Percentiles rank a stretch among this genome's conserved stretches.
Evolutionary conservation across 1,140 invertebrate genomes (phyloP).

Genomic region (Chionoecetes opilio): DNA sequence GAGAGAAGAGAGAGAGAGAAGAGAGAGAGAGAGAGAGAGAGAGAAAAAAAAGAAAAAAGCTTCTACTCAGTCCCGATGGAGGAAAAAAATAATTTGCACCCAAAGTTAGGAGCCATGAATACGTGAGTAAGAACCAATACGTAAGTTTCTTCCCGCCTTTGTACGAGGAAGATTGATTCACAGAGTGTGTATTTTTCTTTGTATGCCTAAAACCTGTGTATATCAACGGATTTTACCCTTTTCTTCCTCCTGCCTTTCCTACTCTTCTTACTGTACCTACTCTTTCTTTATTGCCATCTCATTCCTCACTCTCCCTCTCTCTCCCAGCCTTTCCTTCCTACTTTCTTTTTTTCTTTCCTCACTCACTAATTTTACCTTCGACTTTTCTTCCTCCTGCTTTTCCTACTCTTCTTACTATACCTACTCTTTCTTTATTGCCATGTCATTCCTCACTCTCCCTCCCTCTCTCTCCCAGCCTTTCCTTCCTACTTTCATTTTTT

Average conservation of each 20-base stretch:
- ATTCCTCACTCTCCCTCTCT: too few species aligned
- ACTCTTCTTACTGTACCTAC: not conserved
- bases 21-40: not conserved
- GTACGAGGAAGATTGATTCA: too few species aligned
- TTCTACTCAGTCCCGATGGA: not conserved
- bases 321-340: too few species aligned
- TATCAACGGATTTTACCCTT: too few species aligned
- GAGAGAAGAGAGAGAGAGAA: not conserved
- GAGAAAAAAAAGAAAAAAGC: not conserved
- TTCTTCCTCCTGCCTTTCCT: not conserved
- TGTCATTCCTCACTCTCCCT: not conserved
- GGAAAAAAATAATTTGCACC: not conserved
- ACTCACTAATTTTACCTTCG: too few species aligned
- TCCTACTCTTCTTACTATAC: not conserved
- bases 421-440: not conserved
- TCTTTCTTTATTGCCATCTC: too few species aligned
- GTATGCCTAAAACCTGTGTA: constrained; percentile 41
- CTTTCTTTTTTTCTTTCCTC: too few species aligned
- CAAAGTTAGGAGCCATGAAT: not conserved
- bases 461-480: not conserved
- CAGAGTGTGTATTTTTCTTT: not conserved
- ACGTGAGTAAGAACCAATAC: too few species aligned
- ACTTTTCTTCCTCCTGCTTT: too few species aligned
- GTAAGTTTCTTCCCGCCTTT: too few species aligned
- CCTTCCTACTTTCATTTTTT: too few species aligned